Evolutionary conservation across 2,888 invertebrate species (phyloP).

Genomic region (Lasius platythorax): DNA sequence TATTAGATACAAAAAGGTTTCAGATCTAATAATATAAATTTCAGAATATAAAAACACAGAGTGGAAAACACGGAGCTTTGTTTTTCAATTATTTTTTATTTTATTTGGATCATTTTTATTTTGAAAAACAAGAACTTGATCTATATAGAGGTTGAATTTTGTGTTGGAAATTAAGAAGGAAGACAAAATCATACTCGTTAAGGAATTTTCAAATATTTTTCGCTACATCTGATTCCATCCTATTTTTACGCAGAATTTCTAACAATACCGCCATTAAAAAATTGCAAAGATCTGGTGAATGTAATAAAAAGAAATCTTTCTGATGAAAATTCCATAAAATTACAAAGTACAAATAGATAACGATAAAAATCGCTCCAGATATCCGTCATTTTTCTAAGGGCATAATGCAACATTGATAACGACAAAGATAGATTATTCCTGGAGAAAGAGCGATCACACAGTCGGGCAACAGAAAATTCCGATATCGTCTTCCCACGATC

Average conservation of each 20-base stretch:
- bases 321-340: conserved; percentile 33
- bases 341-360: conserved; percentile 13
- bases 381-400: conserved; percentile 30
- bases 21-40: neutral
- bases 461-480: conserved; percentile 30
- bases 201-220: conserved; percentile 21
- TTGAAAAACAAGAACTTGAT: neutral
- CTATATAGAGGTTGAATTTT: neutral
- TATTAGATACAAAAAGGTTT: neutral
- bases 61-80: neutral
- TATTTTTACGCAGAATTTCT: conserved; percentile 18
- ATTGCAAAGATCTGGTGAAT: conserved; percentile 4
- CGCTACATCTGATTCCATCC: neutral
- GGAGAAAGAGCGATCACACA: conserved; percentile 23
- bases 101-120: neutral
- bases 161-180: neutral
- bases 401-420: conserved; percentile 43
- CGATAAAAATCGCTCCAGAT: conserved; percentile 24
- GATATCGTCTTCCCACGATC: conserved; percentile 42
- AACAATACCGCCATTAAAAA: neutral
- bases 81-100: neutral
- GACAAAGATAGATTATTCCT: conserved; percentile 38
- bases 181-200: neutral
- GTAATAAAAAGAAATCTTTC: conserved; percentile 26
- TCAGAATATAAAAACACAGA: neutral